Evolutionary conservation across 2,888 invertebrate species (phyloP).

Genomic region (Himalopsyche japonica): DNA sequence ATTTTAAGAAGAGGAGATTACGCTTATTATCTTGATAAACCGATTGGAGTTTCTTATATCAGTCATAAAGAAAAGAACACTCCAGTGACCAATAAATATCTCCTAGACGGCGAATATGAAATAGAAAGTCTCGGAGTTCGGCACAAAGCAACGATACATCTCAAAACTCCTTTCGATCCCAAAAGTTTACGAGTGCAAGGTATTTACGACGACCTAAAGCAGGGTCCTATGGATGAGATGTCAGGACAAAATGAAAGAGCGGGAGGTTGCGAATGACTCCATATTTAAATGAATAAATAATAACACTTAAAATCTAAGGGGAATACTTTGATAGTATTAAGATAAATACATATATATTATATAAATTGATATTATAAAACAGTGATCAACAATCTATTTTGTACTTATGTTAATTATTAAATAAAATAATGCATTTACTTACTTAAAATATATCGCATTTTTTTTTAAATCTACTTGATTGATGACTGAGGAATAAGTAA

Average conservation of each 20-base stretch:
- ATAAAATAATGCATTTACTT: too few relatives aligned
- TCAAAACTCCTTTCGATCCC: constrained; percentile 83
- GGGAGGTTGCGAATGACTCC: neutral
- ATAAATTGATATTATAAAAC: too few relatives aligned
- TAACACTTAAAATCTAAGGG: too few relatives aligned
- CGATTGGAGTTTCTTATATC: constrained; percentile 65
- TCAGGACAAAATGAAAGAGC: neutral
- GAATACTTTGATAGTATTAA: too few relatives aligned
- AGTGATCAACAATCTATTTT: too few relatives aligned
- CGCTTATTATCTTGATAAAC: constrained; percentile 61
- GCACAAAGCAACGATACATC: constrained; percentile 70
- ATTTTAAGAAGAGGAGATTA: constrained; percentile 82
- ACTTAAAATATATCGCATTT: too few relatives aligned
- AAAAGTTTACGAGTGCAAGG: constrained; percentile 74
- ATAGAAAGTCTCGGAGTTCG: constrained; percentile 79
- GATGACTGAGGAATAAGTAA: too few relatives aligned
- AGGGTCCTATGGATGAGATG: constrained; percentile 48
- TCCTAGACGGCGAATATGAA: constrained; percentile 74
- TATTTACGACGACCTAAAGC: constrained; percentile 56
- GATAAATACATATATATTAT: too few relatives aligned
- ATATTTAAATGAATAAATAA: neutral
- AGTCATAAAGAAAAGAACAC: constrained; percentile 58
- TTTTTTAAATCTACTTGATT: too few relatives aligned
- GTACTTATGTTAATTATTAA: too few relatives aligned
- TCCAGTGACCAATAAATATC: constrained; percentile 66